phyloP scores from a whole-genome alignment of 2,888 invertebrate species.

The Agrochola lota region DNA sequence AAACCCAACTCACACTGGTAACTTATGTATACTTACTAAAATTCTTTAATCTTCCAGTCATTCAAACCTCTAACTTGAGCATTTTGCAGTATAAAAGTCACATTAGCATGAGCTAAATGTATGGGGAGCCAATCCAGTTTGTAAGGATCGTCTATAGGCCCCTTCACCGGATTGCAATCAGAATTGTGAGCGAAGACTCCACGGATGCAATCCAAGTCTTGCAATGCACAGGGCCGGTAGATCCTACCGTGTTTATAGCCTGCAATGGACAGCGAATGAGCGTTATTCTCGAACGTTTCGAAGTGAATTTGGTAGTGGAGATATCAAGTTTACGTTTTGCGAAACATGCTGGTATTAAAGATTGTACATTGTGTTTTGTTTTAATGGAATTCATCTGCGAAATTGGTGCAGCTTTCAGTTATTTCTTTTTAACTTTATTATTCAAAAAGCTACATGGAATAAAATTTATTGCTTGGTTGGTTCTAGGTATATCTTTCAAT shows the following conservation, averaged over 20 bases:
- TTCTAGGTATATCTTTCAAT: not conserved
- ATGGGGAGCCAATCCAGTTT: slow-evolving; percentile 40
- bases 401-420: slow-evolving; percentile 12
- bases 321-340: slow-evolving; percentile 47
- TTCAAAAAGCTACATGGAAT: not conserved
- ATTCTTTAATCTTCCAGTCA: slow-evolving; percentile 58
- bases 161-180: slow-evolving; percentile 26
- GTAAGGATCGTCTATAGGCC: slow-evolving; percentile 42
- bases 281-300: slow-evolving; percentile 14
- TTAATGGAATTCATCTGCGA: slow-evolving; percentile 20
- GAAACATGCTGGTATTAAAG: slow-evolving; percentile 48
- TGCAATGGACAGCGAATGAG: slow-evolving; percentile 32
- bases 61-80: slow-evolving; percentile 60
- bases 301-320: slow-evolving; percentile 21
- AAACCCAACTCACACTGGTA: not conserved
- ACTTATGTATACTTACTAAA: slow-evolving; percentile 57
- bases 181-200: slow-evolving; percentile 38
- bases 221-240: slow-evolving; percentile 34
- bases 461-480: not conserved
- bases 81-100: slow-evolving; percentile 51
- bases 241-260: slow-evolving; percentile 11
- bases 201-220: slow-evolving; percentile 46
- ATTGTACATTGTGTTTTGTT: slow-evolving; percentile 38
- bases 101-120: slow-evolving; percentile 58
- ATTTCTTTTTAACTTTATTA: not conserved